Conservation (phyloP, 2,797 vertebrate genomes). For the Podarcis lilfordi region DNA sequence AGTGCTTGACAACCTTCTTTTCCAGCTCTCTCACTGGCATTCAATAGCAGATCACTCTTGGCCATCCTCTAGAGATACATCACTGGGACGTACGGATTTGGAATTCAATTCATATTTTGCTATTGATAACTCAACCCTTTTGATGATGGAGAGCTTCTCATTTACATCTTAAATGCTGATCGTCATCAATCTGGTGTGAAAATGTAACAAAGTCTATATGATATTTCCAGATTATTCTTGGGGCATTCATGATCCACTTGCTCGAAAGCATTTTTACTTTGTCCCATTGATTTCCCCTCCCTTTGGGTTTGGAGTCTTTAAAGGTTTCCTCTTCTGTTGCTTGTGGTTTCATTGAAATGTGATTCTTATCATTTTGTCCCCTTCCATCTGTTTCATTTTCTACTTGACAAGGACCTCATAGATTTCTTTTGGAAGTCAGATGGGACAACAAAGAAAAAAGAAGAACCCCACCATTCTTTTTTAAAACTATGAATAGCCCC, state of each 20-base stretch:
- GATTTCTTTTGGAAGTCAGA: slow-evolving; percentile 72
- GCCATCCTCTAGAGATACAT: slow-evolving; percentile 67
- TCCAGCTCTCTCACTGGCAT: slow-evolving; percentile 60
- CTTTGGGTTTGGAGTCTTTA: slow-evolving; percentile 73
- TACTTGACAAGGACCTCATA: slow-evolving; percentile 72
- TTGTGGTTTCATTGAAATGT: slow-evolving; percentile 75
- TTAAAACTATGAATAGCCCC: slow-evolving; percentile 74
- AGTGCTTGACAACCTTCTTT: slow-evolving; percentile 64
- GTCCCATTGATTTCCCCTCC: slow-evolving; percentile 67
- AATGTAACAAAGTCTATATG: slow-evolving; percentile 65
- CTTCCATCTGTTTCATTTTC: slow-evolving; percentile 74
- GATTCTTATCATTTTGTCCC: slow-evolving; percentile 71
- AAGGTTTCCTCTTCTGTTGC: slow-evolving; percentile 73
- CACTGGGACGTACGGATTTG: slow-evolving; percentile 60
- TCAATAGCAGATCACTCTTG: slow-evolving; percentile 63
- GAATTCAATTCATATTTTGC: slow-evolving; percentile 60
- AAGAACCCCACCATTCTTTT: slow-evolving; percentile 70
- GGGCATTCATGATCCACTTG: slow-evolving; percentile 67
- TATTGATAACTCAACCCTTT: slow-evolving; percentile 62
- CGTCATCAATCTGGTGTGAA: slow-evolving; percentile 62
- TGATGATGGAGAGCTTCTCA: slow-evolving; percentile 63
- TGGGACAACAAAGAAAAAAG: slow-evolving; percentile 73
- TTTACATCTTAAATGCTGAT: slow-evolving; percentile 69
- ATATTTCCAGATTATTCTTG: slow-evolving; percentile 70
- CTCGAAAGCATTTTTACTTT: slow-evolving; percentile 54